Base-by-base conservation (phyloP, 1,140 invertebrate species). In the Listronotus oregonensis region DNA sequence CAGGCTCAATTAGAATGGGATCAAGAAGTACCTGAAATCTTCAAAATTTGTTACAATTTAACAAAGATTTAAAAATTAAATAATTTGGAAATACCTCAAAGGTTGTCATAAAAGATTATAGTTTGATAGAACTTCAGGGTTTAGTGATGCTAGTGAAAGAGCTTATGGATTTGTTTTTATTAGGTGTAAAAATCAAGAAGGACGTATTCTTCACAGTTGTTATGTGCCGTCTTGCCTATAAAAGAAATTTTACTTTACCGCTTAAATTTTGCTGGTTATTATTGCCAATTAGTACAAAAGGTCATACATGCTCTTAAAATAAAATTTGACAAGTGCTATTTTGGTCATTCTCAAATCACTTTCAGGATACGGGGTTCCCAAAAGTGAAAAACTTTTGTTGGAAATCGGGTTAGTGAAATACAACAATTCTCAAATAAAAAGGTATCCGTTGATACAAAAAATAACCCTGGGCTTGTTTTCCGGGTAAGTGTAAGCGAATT, bases 1-100 rank as follows among this genome's bases (percentile, higher is more conserved):
- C 15, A 60, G 73, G n/a, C n/a, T n/a, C n/a, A 11, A 5, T 78
- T 10, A 72, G 69, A n/a, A n/a, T 83, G 80, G 79, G 80, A 82
- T 66, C 71, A 77, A 34, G 46, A 65, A 18, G 62, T 81, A 12
- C 71, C 75, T 11, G n/a, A 27, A 14, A 39, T 71, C n/a, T 34
- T n/a, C n/a, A 5, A 34, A 5, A 6, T 17, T 75, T 74, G 73
- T 21, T 32, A 3, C 40, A 47, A 8, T 66, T 67, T 42, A 44
- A 46, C 11, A 12, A n/a, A 7, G 7, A 71, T 60, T 71, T 32
- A 34, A 0, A 15, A 40, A 15, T 18, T 72, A 6, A 65, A 67
- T n/a, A 2, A 51, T 31, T 10, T 70, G 1, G 17, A 17, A 18
- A 73, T 78, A 49, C 60, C 64, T 37, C 11, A 52, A 21, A 51